Base-by-base conservation (phyloP, 1,140 invertebrate genomes). In the Drosophila eugracilis region DNA sequence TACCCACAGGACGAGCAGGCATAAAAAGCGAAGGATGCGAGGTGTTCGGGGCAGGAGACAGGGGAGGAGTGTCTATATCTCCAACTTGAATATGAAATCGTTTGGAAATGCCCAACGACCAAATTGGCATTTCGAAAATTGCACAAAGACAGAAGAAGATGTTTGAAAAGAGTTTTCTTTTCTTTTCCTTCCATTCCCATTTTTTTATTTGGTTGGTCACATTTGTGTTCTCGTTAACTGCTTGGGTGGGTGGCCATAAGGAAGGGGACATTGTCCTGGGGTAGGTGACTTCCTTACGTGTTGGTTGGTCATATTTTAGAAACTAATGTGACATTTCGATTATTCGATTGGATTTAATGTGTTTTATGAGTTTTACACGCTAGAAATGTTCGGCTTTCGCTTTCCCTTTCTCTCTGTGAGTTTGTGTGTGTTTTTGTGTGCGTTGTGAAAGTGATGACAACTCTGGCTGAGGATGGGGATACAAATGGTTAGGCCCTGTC, bases 331-430 rank as follows among this genome's bases (percentile, higher is more conserved):
- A 90, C 89, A 90, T 90, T 90, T 90, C 89, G 89, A 90, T 90
- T 90, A 90, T 90, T 90, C 89, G 86, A 90, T 90, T 90, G 89
- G 89, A 90, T 90, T 90, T 90, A 90, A 90, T 90, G 89, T 90
- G 89, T 90, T 90, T 90, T 90, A 91, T 91, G 90, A 89, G 80
- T 80, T 77, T 80, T 85, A 80, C 83, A 88, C 83, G 81, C 84
- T 83, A 36, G 71, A 49, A 48, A 36, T 54, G 69, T 63, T 71
- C 15, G 53, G 50, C 36, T 42, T 39, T 50, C 71, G 28, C 26
- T 36, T 71, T 14, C 55, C 45, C 36, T 42, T 39, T 50, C 71
- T 32, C 26, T 36, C 7, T 22, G 19, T 15, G 19, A 19, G 12
- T 36, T 19, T 39, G 47, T 15, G 26, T 71, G 14, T 37, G 24